Conservation (phyloP, 2,888 invertebrate species). For the Melikaiella ostensackeni region DNA sequence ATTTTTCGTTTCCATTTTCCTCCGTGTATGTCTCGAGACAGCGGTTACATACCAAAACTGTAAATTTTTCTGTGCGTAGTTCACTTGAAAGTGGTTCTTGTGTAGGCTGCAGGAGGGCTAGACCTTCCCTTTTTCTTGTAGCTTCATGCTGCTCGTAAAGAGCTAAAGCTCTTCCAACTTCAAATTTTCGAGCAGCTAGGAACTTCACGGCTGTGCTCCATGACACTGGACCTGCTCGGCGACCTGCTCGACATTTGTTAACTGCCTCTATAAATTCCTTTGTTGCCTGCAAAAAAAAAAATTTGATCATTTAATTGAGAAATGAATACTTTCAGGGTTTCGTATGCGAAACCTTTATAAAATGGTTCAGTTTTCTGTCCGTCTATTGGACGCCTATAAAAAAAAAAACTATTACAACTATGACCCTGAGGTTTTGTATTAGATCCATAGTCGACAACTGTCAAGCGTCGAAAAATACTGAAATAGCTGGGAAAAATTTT, state of each 20-base stretch:
- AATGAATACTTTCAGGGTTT: too few species aligned
- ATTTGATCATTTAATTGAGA: background rate
- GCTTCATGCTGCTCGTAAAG: slow-evolving; percentile 96
- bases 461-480: too few species aligned
- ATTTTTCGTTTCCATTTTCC: too few species aligned
- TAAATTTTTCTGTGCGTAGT: slow-evolving; percentile 96
- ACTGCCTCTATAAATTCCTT: slow-evolving; percentile 89
- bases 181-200: slow-evolving; percentile 95
- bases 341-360: too few species aligned
- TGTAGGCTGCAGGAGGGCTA: slow-evolving; percentile 89
- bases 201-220: slow-evolving; percentile 96
- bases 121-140: slow-evolving; percentile 91
- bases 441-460: too few species aligned
- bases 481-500: too few species aligned
- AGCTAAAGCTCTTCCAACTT: slow-evolving; percentile 91
- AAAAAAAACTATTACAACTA: too few species aligned
- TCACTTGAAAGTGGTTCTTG: slow-evolving; percentile 91
- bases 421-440: too few species aligned
- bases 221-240: slow-evolving; percentile 81
- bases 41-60: slow-evolving; percentile 87
- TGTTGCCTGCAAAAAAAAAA: slow-evolving; percentile 83
- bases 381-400: too few species aligned
- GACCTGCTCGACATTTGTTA: slow-evolving; percentile 81
- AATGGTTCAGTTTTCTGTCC: too few species aligned
- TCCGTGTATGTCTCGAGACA: slow-evolving; percentile 35